A percentile compares a stretch with the other conserved stretches of the same genome.
Conservation (phyloP, 2,888 invertebrate species). For the Thysanoteuthis rhombus region DNA sequence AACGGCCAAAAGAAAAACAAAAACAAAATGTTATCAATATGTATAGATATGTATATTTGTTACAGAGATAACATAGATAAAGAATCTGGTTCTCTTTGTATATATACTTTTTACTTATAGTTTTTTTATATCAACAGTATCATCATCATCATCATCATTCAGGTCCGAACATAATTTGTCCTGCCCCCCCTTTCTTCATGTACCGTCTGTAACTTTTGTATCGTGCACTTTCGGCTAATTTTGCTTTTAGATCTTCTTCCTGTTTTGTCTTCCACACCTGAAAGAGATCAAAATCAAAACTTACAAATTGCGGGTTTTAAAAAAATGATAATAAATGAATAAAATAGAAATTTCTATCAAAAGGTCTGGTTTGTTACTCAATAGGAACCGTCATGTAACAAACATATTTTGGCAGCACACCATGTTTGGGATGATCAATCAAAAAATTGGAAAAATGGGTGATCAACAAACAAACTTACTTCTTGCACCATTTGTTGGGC, state of each 20-base stretch:
- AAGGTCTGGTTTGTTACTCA: no score
- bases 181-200: conserved; percentile 88
- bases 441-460: no score
- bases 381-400: no score
- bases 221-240: conserved; percentile 84
- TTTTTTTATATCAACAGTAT: background rate
- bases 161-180: conserved; percentile 83
- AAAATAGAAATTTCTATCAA: no score
- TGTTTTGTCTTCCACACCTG: conserved; percentile 81
- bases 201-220: conserved; percentile 90
- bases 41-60: conserved; percentile 12
- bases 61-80: conserved; percentile 1
- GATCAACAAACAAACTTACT: no score
- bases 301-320: background rate
- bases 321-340: background rate
- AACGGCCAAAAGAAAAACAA: background rate
- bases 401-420: no score
- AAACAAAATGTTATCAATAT: background rate
- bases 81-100: background rate
- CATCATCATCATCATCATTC: conserved; percentile 52
- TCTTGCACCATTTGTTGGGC: no score
- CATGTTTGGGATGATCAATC: no score
- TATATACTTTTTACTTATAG: background rate
- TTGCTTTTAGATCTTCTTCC: conserved; percentile 85
- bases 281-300: background rate